Conservation (phyloP, 2,888 invertebrate species). For the Molorchus minor region DNA sequence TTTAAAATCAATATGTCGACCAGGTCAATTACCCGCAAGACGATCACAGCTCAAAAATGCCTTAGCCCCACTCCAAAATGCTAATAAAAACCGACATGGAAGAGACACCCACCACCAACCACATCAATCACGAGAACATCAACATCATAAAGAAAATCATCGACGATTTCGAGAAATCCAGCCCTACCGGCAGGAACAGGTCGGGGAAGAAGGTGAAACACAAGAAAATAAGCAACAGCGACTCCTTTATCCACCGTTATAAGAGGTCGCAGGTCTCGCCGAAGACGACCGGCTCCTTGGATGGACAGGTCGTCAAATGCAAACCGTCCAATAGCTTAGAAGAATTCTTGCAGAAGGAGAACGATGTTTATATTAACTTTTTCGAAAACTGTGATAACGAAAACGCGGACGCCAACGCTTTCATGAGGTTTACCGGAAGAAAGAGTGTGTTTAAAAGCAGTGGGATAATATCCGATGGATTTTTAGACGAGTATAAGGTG, state of each 20-base stretch:
- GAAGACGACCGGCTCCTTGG: constrained; percentile 47
- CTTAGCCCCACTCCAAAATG: constrained; percentile 19
- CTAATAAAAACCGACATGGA: constrained; percentile 39
- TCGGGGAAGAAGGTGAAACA: constrained; percentile 39
- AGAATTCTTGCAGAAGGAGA: constrained; percentile 49
- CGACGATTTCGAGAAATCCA: constrained; percentile 54
- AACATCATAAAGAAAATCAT: constrained; percentile 59
- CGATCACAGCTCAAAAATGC: neutral
- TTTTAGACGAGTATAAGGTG: constrained; percentile 47
- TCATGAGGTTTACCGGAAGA: constrained; percentile 36
- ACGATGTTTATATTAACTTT: constrained; percentile 56
- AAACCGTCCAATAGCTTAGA: constrained; percentile 47
- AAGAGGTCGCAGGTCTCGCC: constrained; percentile 52
- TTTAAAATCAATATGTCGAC: no score
- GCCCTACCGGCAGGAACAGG: constrained; percentile 14
- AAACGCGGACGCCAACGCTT: constrained; percentile 52
- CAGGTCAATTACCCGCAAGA: neutral
- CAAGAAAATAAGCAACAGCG: constrained; percentile 50
- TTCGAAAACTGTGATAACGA: constrained; percentile 52
- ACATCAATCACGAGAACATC: constrained; percentile 52
- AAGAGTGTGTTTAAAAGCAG: constrained; percentile 43
- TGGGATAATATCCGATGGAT: constrained; percentile 40
- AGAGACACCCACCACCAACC: constrained; percentile 34
- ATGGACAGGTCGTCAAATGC: constrained; percentile 45
- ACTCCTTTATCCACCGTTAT: constrained; percentile 51